phyloP scores from a whole-genome alignment of 2,797 vertebrate species.

The Ctenopoma multispine region DNA sequence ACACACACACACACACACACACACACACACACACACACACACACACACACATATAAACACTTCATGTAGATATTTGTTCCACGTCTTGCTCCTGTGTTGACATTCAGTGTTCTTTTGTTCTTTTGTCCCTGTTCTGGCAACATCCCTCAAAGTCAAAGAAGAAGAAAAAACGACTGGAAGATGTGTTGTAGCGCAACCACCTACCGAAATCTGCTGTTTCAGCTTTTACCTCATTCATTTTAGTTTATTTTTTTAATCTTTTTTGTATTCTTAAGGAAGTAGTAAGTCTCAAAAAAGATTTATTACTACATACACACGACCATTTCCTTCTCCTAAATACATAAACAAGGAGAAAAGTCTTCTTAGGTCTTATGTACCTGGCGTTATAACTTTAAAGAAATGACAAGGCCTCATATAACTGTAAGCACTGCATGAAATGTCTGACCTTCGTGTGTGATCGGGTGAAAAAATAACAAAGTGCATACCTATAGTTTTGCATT shows the following conservation, averaged over 20 bases:
- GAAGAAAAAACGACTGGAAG: constrained; percentile 3
- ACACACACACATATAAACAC: too few relatives aligned
- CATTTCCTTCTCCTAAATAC: constrained; percentile 12
- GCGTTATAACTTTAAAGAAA: background rate
- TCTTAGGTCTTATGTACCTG: background rate
- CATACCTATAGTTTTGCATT: constrained; percentile 4
- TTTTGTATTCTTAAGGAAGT: too few relatives aligned
- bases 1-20: too few relatives aligned
- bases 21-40: constrained; percentile 19
- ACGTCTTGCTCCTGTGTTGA: constrained; percentile 53
- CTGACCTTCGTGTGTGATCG: constrained; percentile 3
- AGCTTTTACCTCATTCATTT: background rate
- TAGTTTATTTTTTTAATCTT: too few relatives aligned
- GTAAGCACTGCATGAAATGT: background rate
- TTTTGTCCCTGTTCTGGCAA: constrained; percentile 60
- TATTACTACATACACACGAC: background rate
- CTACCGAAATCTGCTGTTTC: constrained; percentile 23
- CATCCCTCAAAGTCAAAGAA: constrained; percentile 27
- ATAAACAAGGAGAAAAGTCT: background rate
- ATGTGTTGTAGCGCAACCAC: constrained; percentile 4
- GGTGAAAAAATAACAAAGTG: constrained; percentile 5
- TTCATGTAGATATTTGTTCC: constrained; percentile 41
- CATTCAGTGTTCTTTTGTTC: constrained; percentile 52
- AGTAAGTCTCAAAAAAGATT: constrained; percentile 1
- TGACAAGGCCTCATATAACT: background rate